Evolutionary conservation across 1,140 invertebrate genomes (phyloP).

Genomic region (Charaxes varanes): DNA sequence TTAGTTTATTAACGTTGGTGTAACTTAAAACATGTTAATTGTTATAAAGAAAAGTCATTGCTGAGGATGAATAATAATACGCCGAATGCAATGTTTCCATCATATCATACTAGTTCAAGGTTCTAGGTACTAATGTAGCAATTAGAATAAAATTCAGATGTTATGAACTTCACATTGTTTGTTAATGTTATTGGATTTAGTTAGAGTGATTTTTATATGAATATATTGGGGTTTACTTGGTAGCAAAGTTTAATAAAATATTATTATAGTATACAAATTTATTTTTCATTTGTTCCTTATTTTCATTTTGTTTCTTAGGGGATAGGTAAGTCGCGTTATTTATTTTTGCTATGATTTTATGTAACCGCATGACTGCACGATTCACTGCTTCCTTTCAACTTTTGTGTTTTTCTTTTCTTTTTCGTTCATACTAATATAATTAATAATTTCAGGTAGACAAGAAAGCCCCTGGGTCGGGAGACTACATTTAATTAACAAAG

Average conservation of each 20-base stretch:
- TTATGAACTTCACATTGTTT: slow-evolving; percentile 63
- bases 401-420: slow-evolving; percentile 40
- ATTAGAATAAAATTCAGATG: slow-evolving; percentile 45
- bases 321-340: slow-evolving; percentile 23
- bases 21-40: slow-evolving; percentile 44
- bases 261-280: slow-evolving; percentile 53
- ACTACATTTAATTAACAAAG: slow-evolving; percentile 64
- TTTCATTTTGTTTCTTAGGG: slow-evolving; percentile 7
- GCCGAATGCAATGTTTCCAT: slow-evolving; percentile 46
- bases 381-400: slow-evolving; percentile 42
- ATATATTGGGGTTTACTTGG: slow-evolving; percentile 72
- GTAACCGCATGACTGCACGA: slow-evolving; percentile 47
- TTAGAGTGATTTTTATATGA: slow-evolving; percentile 73
- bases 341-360: slow-evolving; percentile 22
- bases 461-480: slow-evolving; percentile 67
- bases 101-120: slow-evolving; percentile 57
- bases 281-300: slow-evolving; percentile 19
- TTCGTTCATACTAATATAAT: slow-evolving; percentile 72
- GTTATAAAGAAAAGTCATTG: slow-evolving; percentile 53
- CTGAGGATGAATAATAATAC: slow-evolving; percentile 40
- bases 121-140: slow-evolving; percentile 50
- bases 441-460: slow-evolving; percentile 72
- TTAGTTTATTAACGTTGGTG: slow-evolving; percentile 61
- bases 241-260: slow-evolving; percentile 72
- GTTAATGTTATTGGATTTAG: slow-evolving; percentile 68